Evolutionary conservation across 2,113 vertebrate species (phyloP), one percentile per base, ranked within the genome.

Genomic region (Campylomormyrus numenius): DNA sequence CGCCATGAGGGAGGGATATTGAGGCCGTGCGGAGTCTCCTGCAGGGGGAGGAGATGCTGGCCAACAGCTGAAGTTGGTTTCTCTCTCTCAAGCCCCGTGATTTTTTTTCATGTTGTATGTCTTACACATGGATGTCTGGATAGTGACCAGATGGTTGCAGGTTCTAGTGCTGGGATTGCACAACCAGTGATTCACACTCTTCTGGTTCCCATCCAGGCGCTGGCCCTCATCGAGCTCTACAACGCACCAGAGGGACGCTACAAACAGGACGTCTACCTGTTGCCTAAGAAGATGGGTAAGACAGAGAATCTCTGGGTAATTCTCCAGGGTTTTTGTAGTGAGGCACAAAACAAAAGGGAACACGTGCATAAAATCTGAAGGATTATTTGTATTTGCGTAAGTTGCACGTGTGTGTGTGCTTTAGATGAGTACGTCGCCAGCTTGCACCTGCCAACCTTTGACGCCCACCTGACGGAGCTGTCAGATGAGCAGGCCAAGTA

Each of bases 221-320:
- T 97, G 94, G 96, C 96, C 85, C 94, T 97, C 93, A 97, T 97
- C 50, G 97, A 97, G 91, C 96, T 97, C 62, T 97, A 97, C 93
- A 97, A 97, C 0, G 96, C 96, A 13, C 96, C 97, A 0, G 96
- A 97, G 91, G 96, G 96, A 50, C 96, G 96, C 15, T 97, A 97
- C 94, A 97, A 97, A 86, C 96, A 97, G 91, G 96, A 97, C 0
- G 96, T 97, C 5, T 97, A 97, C 89, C 93, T 97, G 91, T 95
- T 97, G 92, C 96, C 96, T 1, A 97, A 97, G 92, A 97, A 97
- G 92, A 97, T 97, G 96, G 97, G 96, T 97, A 93, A 96, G 96
- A 94, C 17, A 17, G 21, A n/a, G 19, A 10, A 1, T 27, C 39
- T 56, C 9, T 66, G 11, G 19, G 35, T 27, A 21, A 35, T 56